A percentile compares a stretch with the other conserved stretches of the same genome.
These are phyloP conservation scores for Bicyclus anynana DNA, from an alignment of 1,140 invertebrate genomes.

Conservation along the genomic window DNA sequence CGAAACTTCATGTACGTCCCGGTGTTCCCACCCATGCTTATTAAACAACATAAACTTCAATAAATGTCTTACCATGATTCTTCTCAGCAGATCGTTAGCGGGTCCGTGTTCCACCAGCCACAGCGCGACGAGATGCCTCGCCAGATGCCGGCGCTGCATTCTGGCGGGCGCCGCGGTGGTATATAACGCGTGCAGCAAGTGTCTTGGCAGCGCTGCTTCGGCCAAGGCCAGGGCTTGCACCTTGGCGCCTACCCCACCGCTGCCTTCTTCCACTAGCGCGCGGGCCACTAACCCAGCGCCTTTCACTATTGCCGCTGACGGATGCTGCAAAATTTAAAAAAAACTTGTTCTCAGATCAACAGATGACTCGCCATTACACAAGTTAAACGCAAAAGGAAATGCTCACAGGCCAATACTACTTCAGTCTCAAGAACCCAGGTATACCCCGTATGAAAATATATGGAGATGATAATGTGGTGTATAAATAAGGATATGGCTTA, in stretches of 20 bases:
- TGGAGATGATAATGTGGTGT: too few species aligned
- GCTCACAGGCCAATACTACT: too few species aligned
- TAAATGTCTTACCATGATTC: constrained; percentile 87
- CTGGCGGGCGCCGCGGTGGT: constrained; percentile 84
- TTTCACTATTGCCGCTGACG: constrained; percentile 98
- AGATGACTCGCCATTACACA: too few species aligned
- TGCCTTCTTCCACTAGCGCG: constrained; percentile 98
- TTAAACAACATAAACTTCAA: too few species aligned
- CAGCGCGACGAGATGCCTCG: constrained; percentile 96
- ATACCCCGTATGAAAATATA: too few species aligned
- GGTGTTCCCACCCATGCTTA: too few species aligned
- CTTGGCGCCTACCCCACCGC: constrained; percentile 90
- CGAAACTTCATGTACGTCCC: too few species aligned
- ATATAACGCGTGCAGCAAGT: constrained; percentile 95
- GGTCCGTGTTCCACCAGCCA: constrained; percentile 97
- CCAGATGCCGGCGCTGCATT: constrained; percentile 89
- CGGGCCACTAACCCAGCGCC: constrained; percentile 98
- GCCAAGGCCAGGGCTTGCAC: constrained; percentile 98
- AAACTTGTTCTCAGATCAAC: too few species aligned
- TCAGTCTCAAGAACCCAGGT: too few species aligned
- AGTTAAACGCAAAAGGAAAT: too few species aligned
- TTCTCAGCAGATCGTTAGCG: constrained; percentile 91
- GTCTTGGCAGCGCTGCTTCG: constrained; percentile 97
- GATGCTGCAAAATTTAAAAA: constrained; percentile 81
- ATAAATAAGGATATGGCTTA: too few species aligned